Conservation (phyloP, 2,797 vertebrate genomes). For the Lagocephalus sceleratus region DNA sequence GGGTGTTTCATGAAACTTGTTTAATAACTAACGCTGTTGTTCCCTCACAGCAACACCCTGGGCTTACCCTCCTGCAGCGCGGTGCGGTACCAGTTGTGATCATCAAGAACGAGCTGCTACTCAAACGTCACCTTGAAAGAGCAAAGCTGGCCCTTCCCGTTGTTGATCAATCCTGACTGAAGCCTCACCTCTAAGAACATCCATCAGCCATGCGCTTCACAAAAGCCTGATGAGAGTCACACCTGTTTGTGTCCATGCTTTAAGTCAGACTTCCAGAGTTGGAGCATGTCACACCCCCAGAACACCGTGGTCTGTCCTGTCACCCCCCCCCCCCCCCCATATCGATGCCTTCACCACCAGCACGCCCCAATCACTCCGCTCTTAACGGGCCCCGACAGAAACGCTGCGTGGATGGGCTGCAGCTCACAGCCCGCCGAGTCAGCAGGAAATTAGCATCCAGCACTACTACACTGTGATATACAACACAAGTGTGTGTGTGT, state of each 20-base stretch:
- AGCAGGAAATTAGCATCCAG: conserved; percentile 66
- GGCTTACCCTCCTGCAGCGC: too few relatives aligned
- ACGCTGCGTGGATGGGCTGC: conserved; percentile 53
- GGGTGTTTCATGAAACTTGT: background rate
- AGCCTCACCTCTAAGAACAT: too few relatives aligned
- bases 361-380: conserved; percentile 22
- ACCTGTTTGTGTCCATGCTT: conserved; percentile 18
- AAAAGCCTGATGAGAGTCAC: too few relatives aligned
- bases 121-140: too few relatives aligned
- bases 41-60: too few relatives aligned
- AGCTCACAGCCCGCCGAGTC: conserved; percentile 43
- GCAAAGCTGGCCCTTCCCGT: too few relatives aligned
- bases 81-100: too few relatives aligned
- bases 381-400: conserved; percentile 60
- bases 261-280: conserved; percentile 9
- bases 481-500: conserved; percentile 37
- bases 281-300: background rate
- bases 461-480: conserved; percentile 52
- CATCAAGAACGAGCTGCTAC: too few relatives aligned
- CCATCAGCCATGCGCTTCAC: too few relatives aligned
- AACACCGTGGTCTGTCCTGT: conserved; percentile 18
- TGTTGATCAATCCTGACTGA: too few relatives aligned
- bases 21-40: background rate
- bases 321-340: conserved; percentile 7
- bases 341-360: conserved; percentile 1